Base-by-base conservation (phyloP, 2,888 invertebrate genomes). In the Eupithecia centaureata region DNA sequence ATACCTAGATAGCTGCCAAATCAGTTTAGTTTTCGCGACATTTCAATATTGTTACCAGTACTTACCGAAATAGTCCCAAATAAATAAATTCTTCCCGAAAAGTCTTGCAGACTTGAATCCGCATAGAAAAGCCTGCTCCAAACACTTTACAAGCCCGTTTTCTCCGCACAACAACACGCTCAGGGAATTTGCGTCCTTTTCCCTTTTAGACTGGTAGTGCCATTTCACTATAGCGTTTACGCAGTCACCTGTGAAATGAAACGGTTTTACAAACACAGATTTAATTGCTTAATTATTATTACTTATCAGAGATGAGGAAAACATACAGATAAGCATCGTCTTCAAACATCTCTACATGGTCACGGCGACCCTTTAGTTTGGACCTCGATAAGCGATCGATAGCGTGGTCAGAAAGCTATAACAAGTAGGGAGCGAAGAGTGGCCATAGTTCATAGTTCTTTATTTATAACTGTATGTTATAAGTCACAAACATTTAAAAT, bases 21-120 rank as follows among this genome's bases (percentile, higher is more conserved):
- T n/a, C n/a, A n/a, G n/a, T n/a, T n/a, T n/a, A n/a, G n/a, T n/a
- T n/a, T n/a, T n/a, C n/a, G n/a, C n/a, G n/a, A n/a, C n/a, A n/a
- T n/a, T n/a, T n/a, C n/a, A n/a, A n/a, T n/a, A n/a, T n/a, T n/a
- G n/a, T n/a, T n/a, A n/a, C n/a, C 8, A 30, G 18, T 30, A 88
- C 94, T 94, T 90, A 98, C 99, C 96, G 83, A 99, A 96, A 91
- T 98, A 99, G 89, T 99, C 99, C 99, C 99, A 99, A 74, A 99
- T 96, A 86, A 98, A 99, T 76, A 98, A 95, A 92, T 99, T 98
- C 78, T 97, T 96, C 30, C 98, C 97, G 87, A 99, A 99, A 78
- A 99, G 95, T 69, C 99, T 94, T 2, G 97, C 95, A 7, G 98
- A 98, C 80, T 98, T 97, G 88, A 99, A 99, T 8, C 99, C 99